These are phyloP conservation scores for Odocoileus hemionus DNA, from an alignment of 2,113 vertebrate species.

Conservation along the genomic window DNA sequence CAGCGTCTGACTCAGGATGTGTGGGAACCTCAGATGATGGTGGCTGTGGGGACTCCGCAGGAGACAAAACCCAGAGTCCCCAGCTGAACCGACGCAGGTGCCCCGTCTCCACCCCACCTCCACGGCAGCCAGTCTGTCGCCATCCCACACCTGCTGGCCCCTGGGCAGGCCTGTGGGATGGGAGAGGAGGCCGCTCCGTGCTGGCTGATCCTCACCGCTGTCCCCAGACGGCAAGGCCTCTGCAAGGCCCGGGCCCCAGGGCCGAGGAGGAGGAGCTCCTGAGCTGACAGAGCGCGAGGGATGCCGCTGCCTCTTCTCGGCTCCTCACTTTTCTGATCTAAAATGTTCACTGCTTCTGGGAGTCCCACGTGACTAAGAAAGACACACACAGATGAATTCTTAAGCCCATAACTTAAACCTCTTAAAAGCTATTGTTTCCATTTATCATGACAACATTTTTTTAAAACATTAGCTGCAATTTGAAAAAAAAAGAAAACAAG, in stretches of 20 bases:
- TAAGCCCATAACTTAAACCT: not conserved
- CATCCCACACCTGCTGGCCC: not conserved
- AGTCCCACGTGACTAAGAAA: not conserved
- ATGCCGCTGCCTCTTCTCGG: not conserved
- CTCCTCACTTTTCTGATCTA: not conserved
- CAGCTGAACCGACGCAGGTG: not conserved
- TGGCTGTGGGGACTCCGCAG: not conserved
- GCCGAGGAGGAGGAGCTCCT: conserved; percentile 61
- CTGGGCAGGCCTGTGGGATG: not conserved
- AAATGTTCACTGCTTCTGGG: not conserved
- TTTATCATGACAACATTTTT: not conserved
- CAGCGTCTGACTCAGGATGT: not conserved
- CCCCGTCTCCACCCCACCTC: not conserved
- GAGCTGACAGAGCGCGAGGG: not conserved
- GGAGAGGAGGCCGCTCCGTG: not conserved
- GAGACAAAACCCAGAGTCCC: not conserved
- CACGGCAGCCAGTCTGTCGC: not conserved
- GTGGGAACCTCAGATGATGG: no score
- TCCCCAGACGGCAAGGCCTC: conserved; percentile 30
- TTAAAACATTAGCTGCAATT: not conserved
- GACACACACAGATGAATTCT: not conserved
- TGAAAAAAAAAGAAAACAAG: not conserved
- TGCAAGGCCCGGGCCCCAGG: conserved; percentile 57
- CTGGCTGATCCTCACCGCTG: not conserved
- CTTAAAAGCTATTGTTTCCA: not conserved